These are phyloP conservation scores for Pocillopora meandrina DNA, from an alignment of 92 coral and sea anemone genomes.

Conservation along the genomic window DNA sequence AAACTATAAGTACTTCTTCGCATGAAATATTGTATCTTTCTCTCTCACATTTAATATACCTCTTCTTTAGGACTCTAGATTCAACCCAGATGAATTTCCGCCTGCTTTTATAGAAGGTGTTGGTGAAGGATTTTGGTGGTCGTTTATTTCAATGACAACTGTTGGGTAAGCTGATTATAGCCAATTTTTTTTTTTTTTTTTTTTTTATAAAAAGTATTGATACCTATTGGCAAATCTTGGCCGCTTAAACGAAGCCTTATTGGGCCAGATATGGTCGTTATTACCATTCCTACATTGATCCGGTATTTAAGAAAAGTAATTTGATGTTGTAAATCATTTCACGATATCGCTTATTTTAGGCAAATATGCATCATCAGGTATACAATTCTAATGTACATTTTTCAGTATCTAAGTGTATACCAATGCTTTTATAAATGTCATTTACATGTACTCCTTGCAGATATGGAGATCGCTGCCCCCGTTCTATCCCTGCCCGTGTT, in stretches of 20 bases:
- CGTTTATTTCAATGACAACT: conserved; percentile 64
- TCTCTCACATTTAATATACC: background rate
- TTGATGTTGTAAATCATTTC: too few relatives aligned
- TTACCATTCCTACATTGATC: conserved; percentile 43
- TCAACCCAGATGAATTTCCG: too few relatives aligned
- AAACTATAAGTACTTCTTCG: too few relatives aligned
- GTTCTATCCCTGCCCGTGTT: conserved; percentile 47
- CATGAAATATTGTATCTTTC: background rate
- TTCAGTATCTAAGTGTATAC: background rate
- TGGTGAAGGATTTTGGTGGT: conserved; percentile 66
- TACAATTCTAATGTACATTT: too few relatives aligned
- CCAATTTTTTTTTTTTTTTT: background rate
- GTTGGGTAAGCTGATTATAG: conserved; percentile 52
- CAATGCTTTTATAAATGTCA: conserved; percentile 55
- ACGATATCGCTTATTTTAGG: too few relatives aligned
- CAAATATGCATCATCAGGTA: too few relatives aligned
- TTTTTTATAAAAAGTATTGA: conserved; percentile 42
- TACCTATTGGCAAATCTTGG: conserved; percentile 50
- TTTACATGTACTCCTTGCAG: conserved; percentile 10
- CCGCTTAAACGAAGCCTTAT: conserved; percentile 51
- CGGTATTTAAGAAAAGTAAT: conserved; percentile 27
- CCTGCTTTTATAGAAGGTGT: conserved; percentile 16
- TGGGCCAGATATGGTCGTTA: conserved; percentile 53
- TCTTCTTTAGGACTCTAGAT: background rate
- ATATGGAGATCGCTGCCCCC: conserved; percentile 67